Evolutionary conservation across 2,888 invertebrate species (phyloP), one percentile per base, ranked within the genome.

Genomic region (Hipparchia semele): DNA sequence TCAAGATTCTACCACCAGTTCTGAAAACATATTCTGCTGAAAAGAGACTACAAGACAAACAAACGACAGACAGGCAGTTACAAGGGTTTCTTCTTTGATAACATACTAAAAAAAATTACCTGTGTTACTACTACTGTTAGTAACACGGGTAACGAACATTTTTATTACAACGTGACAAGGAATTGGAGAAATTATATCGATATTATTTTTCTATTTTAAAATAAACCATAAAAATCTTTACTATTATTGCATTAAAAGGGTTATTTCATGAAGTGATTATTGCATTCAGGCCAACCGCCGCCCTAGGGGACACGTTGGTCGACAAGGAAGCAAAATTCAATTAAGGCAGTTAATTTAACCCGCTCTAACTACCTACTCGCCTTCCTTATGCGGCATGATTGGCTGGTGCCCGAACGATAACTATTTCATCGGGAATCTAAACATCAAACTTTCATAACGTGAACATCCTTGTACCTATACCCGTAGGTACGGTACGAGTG

Each of bases 291-390:
- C 68, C 71, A 71, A 45, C 53, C 58, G 33, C 56, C 74, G 67
- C 74, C 79, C 78, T 74, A 65, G 70, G 89, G 90, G 90, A 88
- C 91, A 90, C 90, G 84, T 88, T 85, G 89, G 86, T 87, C 87
- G 88, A 91, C 93, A 91, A 91, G 90, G 86, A 91, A 89, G 90
- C 92, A 89, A 91, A 93, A 94, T 94, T 92, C 94, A 94, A 94
- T 94, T 94, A 94, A 90, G 91, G 84, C 89, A 89, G 93, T 94
- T 94, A 93, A 94, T 94, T 93, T 93, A 92, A 92, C 88, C 90
- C 88, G 86, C 88, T 90, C 90, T 88, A 88, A 87, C 49, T 66
- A 70, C 64, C 67, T 66, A 70, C 68, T 61, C 87, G 88, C 84
- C 85, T 84, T 83, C 85, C 88, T 85, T 85, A 84, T 84, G 83